Base-by-base conservation (phyloP, 2,888 invertebrate genomes). In the Apamea anceps region DNA sequence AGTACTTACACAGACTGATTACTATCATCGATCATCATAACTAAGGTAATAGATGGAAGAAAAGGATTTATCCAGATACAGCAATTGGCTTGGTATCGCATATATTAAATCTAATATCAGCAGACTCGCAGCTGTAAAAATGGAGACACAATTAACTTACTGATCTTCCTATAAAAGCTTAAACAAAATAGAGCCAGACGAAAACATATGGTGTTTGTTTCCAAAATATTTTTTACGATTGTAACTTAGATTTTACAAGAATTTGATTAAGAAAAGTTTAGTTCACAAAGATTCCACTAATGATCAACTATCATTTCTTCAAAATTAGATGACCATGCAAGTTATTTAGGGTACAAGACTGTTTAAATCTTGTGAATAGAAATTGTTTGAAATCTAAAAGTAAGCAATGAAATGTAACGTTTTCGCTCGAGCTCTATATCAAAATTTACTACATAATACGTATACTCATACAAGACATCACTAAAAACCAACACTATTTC, bases 401-500 rank as follows among this genome's bases (percentile, higher is more conserved):
- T 72, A 51, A 68, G n/a, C 90, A 92, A 89, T 91, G 89, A 77
- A 72, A 54, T 78, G 70, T 48, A 71, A 86, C 57, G 70, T 80
- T 92, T 92, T 91, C 91, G 91, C 92, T 79, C 79, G 18, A 81
- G 80, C 85, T 89, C 85, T 82, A 78, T 78, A 79, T 92, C 90
- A 91, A 94, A 94, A 91, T 93, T 91, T 91, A 93, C 95, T 95
- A 96, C 93, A 93, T 92, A 94, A 93, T 93, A 94, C 90, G 92
- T 93, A 92, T 94, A 93, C 92, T 92, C 93, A 92, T 94, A 94
- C 93, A 93, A 92, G 86, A 94, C 92, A 92, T 91, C 90, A 93
- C 94, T 95, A 95, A 92, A 86, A 94, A 92, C 91, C 93, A 94
- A 93, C 93, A 92, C 93, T 93, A 94, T 92, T 92, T 92, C 91